Conservation (phyloP, 2,113 vertebrate species). For the Abramis brama region DNA sequence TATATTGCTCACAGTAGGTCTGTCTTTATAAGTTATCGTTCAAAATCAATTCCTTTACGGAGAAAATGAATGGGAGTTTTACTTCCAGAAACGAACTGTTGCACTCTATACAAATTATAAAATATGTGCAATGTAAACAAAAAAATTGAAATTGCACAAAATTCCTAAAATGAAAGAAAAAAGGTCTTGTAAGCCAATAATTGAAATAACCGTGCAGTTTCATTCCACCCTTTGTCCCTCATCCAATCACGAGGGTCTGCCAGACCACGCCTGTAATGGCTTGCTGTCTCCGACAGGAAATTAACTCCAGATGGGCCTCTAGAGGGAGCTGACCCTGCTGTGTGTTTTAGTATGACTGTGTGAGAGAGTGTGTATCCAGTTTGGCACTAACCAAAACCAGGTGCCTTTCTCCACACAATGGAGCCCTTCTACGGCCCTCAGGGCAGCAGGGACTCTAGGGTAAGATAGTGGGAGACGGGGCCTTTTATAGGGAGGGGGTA, state of each 20-base stretch:
- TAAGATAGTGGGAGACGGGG: slow-evolving; percentile 30
- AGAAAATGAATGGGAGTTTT: not conserved
- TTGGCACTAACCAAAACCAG: slow-evolving; percentile 78
- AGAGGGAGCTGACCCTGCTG: slow-evolving; percentile 74
- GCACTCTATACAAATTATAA: not conserved
- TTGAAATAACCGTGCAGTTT: not conserved
- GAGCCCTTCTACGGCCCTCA: slow-evolving; percentile 71
- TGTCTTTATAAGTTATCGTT: not conserved
- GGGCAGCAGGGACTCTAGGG: slow-evolving; percentile 56
- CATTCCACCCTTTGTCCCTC: slow-evolving; percentile 49
- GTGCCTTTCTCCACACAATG: slow-evolving; percentile 72
- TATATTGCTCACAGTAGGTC: not conserved
- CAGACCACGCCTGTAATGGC: slow-evolving; percentile 70
- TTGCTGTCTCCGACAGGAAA: slow-evolving; percentile 76
- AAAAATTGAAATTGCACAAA: not conserved
- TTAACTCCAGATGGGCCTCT: slow-evolving; percentile 81
- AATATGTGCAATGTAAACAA: slow-evolving; percentile 4
- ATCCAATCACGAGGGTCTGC: slow-evolving; percentile 69
- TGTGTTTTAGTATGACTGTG: slow-evolving; percentile 70
- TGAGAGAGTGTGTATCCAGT: slow-evolving; percentile 57
- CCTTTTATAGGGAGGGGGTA: slow-evolving; percentile 50
- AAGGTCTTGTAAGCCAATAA: not conserved
- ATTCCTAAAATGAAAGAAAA: not conserved
- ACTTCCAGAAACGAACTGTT: not conserved
- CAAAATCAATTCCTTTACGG: not conserved